Conservation (phyloP, 2,113 vertebrate species). For the Thermophis baileyi region DNA sequence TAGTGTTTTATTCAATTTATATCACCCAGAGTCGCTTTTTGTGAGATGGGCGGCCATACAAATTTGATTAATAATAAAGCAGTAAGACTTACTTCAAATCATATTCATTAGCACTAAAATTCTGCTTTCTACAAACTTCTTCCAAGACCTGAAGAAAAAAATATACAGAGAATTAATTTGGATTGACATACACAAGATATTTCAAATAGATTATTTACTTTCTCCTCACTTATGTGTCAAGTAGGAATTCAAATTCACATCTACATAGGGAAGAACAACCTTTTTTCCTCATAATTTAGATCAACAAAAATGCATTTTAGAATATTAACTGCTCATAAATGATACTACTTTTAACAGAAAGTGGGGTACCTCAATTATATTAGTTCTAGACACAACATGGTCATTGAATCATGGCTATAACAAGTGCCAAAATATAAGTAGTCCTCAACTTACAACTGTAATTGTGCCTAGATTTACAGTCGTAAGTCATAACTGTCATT, state of each 20-base stretch:
- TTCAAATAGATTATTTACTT: not conserved
- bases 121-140: constrained; percentile 86
- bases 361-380: not conserved
- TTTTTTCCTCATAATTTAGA: not conserved
- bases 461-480: not conserved
- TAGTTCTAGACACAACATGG: not conserved
- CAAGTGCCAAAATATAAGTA: not conserved
- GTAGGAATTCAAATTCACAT: not conserved
- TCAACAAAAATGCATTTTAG: not conserved
- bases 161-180: not conserved
- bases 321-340: not conserved
- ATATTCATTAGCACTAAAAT: constrained; percentile 82
- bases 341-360: not conserved
- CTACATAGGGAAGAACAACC: not conserved
- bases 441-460: not conserved
- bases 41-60: too few species aligned
- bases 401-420: not conserved
- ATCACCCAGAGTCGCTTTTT: not conserved
- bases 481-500: not conserved
- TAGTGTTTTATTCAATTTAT: not conserved
- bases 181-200: not conserved
- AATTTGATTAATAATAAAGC: not conserved
- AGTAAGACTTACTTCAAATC: constrained; percentile 83
- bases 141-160: constrained; percentile 80
- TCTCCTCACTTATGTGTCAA: not conserved